These are phyloP conservation scores for Marasmarcha lunaedactyla DNA, from an alignment of 2,888 invertebrate genomes.

Conservation along the genomic window DNA sequence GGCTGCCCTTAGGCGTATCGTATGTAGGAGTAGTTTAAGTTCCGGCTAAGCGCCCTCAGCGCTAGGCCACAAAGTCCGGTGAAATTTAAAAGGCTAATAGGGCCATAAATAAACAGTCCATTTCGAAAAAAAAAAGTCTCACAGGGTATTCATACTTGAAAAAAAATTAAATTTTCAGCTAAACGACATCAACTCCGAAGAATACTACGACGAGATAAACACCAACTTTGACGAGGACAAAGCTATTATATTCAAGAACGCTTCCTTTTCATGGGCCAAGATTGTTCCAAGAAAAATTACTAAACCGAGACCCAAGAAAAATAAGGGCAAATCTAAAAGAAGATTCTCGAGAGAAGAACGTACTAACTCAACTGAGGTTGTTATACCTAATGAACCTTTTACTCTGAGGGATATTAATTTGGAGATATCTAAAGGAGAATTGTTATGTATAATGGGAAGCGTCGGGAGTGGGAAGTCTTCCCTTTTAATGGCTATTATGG, in stretches of 20 bases:
- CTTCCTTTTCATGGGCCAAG: constrained; percentile 72
- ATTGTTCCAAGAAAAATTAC: constrained; percentile 33
- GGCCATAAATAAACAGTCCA: too few relatives aligned
- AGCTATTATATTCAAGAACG: constrained; percentile 70
- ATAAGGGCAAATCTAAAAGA: constrained; percentile 63
- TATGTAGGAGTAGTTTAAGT: too few relatives aligned
- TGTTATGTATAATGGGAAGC: constrained; percentile 88
- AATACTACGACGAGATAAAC: constrained; percentile 72
- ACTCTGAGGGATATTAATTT: constrained; percentile 38
- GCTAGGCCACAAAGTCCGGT: too few relatives aligned
- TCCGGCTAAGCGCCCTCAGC: too few relatives aligned
- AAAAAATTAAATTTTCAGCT: not conserved
- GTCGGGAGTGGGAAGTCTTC: constrained; percentile 95
- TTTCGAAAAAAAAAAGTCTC: too few relatives aligned
- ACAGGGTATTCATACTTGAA: too few relatives aligned
- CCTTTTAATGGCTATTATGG: constrained; percentile 85
- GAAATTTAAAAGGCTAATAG: too few relatives aligned
- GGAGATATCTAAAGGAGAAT: constrained; percentile 73
- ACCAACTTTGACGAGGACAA: constrained; percentile 64
- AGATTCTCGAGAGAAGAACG: constrained; percentile 39
- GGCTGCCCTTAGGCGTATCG: too few relatives aligned
- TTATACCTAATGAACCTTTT: constrained; percentile 34
- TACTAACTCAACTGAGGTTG: constrained; percentile 29
- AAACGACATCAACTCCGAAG: constrained; percentile 71
- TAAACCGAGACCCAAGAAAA: constrained; percentile 38